These are phyloP conservation scores for Menidia menidia DNA, from an alignment of 2,797 vertebrate species.

Conservation along the genomic window DNA sequence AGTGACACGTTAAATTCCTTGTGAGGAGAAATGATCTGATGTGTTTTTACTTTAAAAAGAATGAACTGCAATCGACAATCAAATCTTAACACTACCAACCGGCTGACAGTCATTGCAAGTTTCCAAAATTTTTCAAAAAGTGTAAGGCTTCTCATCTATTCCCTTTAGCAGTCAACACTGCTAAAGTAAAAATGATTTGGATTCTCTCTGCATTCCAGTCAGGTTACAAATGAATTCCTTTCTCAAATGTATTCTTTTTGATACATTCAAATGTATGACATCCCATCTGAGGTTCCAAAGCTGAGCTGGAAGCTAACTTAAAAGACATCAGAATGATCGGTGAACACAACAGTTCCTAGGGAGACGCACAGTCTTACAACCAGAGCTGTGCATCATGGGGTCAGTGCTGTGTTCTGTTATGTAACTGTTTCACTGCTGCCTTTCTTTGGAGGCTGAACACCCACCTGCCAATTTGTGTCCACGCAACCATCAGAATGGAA, in stretches of 20 bases:
- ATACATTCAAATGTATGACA: no score
- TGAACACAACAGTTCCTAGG: not conserved
- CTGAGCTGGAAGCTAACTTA: not conserved
- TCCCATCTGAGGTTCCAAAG: not conserved
- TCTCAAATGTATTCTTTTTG: not conserved
- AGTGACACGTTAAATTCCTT: no score
- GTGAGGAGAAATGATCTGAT: no score
- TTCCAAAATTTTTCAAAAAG: no score
- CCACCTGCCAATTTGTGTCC: slow-evolving; percentile 11
- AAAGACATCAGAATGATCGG: not conserved
- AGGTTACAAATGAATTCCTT: not conserved
- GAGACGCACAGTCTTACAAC: not conserved
- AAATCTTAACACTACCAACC: no score
- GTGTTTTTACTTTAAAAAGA: no score
- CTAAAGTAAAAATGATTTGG: no score
- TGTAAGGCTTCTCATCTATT: no score
- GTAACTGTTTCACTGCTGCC: slow-evolving; percentile 1
- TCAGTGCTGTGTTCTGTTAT: slow-evolving; percentile 9
- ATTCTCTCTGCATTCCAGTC: no score
- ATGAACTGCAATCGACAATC: no score
- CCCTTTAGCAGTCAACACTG: no score
- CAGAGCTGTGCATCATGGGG: not conserved
- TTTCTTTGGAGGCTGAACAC: slow-evolving; percentile 11
- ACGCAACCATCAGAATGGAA: slow-evolving; percentile 19
- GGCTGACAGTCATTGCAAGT: no score